Base-by-base conservation (phyloP, 2,888 invertebrate genomes). In the Chymomyza procnemis region DNA sequence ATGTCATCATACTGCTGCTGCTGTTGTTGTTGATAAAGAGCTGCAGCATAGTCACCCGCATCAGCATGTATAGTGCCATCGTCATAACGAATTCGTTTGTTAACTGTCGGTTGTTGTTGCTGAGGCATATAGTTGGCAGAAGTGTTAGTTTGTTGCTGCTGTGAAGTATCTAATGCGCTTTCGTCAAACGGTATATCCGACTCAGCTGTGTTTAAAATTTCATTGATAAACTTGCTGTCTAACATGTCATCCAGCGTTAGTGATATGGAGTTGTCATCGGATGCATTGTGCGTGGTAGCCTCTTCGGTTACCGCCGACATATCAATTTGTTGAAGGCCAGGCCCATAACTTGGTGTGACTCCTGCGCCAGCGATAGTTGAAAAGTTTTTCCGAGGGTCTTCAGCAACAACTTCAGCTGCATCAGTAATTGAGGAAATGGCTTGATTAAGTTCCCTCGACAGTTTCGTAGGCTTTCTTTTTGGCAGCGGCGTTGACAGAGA, bases 151-250 rank as follows among this genome's bases (percentile, higher is more conserved):
- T 72, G 70, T 22, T 72, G 73, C 48, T 62, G 61, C 58, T 67
- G 67, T 58, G 80, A 71, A 6, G 81, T 75, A 70, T 88, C 88
- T 21, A 87, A 58, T 1, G 81, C 90, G 71, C 86, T 89, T 63
- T 90, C 90, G 66, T 89, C 90, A 57, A 90, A 89, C 46, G 85
- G 85, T 54, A 87, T 81, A 22, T 87, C 88, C 2, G 87, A 71
- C 61, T 88, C 88, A 3, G 84, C 78, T 0, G 88, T 88, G 65
- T 87, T 90, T 4, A 90, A 67, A 3, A 90, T 89, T 65, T 90
- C 90, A 46, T 89, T 90, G 21, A 90, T 88, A 34, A 90, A 83
- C 78, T 90, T 90, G 66, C 89, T 89, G 72, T 90, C 90, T 21
- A 90, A 79, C 80, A 88, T 86, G 54, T 90, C 90, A 34, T 89